Evolutionary conservation across 2,888 invertebrate genomes (phyloP).

Genomic region (Apodemia duryi): DNA sequence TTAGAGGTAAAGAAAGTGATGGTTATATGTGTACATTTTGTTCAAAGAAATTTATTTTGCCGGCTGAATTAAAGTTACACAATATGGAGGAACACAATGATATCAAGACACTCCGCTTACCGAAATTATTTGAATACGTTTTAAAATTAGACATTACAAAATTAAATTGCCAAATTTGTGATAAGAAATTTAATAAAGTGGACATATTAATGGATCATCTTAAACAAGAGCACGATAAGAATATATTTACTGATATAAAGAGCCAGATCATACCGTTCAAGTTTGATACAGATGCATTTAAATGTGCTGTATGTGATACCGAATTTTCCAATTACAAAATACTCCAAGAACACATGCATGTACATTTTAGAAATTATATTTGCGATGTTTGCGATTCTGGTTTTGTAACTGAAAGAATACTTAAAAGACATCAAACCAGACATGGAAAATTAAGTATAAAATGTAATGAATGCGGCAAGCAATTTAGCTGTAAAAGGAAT

Average conservation of each 20-base stretch:
- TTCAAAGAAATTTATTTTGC: background rate
- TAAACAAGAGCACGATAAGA: conserved; percentile 17
- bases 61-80: background rate
- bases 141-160: conserved; percentile 1
- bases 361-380: conserved; percentile 47
- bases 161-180: background rate
- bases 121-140: background rate
- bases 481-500: conserved; percentile 33
- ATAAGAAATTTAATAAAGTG: background rate
- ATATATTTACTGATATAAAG: conserved; percentile 37
- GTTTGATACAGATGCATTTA: conserved; percentile 39
- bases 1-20: background rate
- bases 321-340: conserved; percentile 43
- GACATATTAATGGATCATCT: conserved; percentile 41
- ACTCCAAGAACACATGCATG: conserved; percentile 47
- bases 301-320: conserved; percentile 44
- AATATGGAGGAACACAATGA: background rate
- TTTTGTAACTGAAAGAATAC: conserved; percentile 39
- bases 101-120: background rate
- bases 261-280: conserved; percentile 52
- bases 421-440: conserved; percentile 23
- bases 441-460: background rate
- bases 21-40: background rate
- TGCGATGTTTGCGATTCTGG: conserved; percentile 46
- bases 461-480: conserved; percentile 31